Evolutionary conservation across 2,888 invertebrate genomes (phyloP).

Genomic region (Tachina grossa): DNA sequence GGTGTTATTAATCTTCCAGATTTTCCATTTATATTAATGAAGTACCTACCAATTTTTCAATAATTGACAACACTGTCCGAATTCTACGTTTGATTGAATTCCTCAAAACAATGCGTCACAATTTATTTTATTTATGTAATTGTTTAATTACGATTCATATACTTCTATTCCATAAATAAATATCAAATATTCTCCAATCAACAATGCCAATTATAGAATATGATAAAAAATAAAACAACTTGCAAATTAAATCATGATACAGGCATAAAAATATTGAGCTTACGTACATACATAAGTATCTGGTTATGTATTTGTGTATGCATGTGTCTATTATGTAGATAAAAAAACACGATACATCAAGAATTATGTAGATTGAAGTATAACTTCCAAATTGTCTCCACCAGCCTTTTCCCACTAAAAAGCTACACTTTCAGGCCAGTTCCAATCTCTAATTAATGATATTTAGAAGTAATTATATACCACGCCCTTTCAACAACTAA

Average conservation of each 20-base stretch:
- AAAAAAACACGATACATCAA: not conserved
- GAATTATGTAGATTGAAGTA: not conserved
- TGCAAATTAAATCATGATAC: slow-evolving; percentile 25
- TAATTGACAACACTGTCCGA: slow-evolving; percentile 55
- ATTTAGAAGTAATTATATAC: slow-evolving; percentile 52
- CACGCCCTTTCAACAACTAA: slow-evolving; percentile 71
- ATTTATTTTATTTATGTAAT: slow-evolving; percentile 70
- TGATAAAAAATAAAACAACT: slow-evolving; percentile 10
- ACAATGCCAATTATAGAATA: slow-evolving; percentile 35
- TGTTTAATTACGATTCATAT: slow-evolving; percentile 62
- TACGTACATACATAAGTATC: too few relatives aligned
- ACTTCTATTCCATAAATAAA: slow-evolving; percentile 50
- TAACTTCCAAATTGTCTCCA: not conserved
- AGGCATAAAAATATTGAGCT: not conserved
- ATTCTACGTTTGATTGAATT: slow-evolving; percentile 49
- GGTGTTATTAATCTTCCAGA: not conserved
- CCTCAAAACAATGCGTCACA: slow-evolving; percentile 63
- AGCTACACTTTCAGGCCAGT: slow-evolving; percentile 16
- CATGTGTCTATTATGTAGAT: too few relatives aligned
- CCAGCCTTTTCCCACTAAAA: not conserved
- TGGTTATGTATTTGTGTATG: too few relatives aligned
- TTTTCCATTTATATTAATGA: not conserved
- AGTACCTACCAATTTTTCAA: not conserved
- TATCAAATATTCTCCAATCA: slow-evolving; percentile 29
- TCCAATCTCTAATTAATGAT: slow-evolving; percentile 56